Conservation (phyloP, 2,797 vertebrate genomes). For the Karalla daura region DNA sequence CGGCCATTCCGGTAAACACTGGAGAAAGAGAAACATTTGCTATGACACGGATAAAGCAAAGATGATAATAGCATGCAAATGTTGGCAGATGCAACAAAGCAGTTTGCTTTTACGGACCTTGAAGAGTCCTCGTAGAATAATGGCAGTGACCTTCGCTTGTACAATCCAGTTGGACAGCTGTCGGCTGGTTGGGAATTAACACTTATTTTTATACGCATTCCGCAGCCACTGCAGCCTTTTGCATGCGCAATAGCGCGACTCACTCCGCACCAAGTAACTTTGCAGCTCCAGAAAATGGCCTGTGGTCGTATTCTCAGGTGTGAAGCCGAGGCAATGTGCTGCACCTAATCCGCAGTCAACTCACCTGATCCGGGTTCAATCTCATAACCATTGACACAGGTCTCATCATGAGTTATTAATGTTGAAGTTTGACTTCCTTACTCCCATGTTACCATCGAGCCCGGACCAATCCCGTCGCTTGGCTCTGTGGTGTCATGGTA, state of each 20-base stretch:
- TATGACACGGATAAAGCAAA: slow-evolving; percentile 81
- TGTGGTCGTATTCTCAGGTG: slow-evolving; percentile 9
- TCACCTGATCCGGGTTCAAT: slow-evolving; percentile 46
- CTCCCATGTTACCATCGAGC: slow-evolving; percentile 69
- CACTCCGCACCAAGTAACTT: background rate
- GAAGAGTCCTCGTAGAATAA: slow-evolving; percentile 71
- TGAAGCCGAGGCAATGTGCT: slow-evolving; percentile 4
- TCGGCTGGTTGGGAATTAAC: background rate
- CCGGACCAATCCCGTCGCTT: slow-evolving; percentile 46
- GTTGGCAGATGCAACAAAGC: slow-evolving; percentile 74
- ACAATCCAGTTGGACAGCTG: background rate
- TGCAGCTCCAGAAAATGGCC: slow-evolving; percentile 18
- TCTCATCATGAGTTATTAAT: slow-evolving; percentile 74
- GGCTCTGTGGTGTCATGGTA: slow-evolving; percentile 75
- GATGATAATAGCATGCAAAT: slow-evolving; percentile 84
- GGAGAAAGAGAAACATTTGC: slow-evolving; percentile 85
- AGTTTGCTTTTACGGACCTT: slow-evolving; percentile 77
- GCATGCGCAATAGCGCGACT: slow-evolving; percentile 5
- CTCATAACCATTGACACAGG: slow-evolving; percentile 54
- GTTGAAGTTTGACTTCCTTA: slow-evolving; percentile 67
- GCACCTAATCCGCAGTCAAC: slow-evolving; percentile 59
- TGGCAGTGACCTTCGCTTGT: slow-evolving; percentile 55
- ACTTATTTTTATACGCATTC: background rate
- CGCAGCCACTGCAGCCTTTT: background rate
- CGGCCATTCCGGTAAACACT: slow-evolving; percentile 82